These are phyloP conservation scores for Diprion similis DNA, from an alignment of 1,140 invertebrate genomes.

Conservation along the genomic window DNA sequence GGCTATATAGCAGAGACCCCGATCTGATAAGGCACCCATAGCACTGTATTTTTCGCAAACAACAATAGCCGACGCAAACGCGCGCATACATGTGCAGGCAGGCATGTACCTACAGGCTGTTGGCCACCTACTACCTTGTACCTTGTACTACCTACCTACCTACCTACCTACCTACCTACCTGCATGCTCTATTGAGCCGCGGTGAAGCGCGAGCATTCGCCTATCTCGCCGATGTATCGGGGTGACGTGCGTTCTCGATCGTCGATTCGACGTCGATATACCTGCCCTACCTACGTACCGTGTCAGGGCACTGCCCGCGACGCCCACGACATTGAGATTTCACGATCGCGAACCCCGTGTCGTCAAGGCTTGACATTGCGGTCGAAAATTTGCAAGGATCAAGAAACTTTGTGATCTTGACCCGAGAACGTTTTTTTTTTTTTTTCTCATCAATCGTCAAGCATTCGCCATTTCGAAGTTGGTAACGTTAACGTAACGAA, in stretches of 20 bases:
- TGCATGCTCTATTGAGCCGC: slow-evolving; percentile 35
- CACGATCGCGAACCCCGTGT: slow-evolving; percentile 36
- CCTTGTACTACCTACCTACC: too few species aligned
- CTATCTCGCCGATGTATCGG: slow-evolving; percentile 32
- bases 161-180: background rate
- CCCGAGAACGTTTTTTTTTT: too few species aligned
- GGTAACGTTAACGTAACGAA: too few species aligned
- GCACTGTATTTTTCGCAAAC: slow-evolving; percentile 11
- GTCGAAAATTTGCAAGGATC: too few species aligned
- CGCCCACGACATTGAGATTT: slow-evolving; percentile 33
- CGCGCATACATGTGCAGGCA: background rate
- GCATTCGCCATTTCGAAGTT: too few species aligned
- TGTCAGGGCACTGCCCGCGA: slow-evolving; percentile 15
- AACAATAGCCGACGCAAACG: slow-evolving; percentile 27
- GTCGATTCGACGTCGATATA: slow-evolving; percentile 28
- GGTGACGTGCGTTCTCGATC: slow-evolving; percentile 30
- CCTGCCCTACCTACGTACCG: slow-evolving; percentile 24
- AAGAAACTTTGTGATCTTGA: too few species aligned
- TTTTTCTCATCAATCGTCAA: too few species aligned
- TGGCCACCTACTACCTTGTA: too few species aligned
- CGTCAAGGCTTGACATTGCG: background rate
- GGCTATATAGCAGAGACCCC: too few species aligned
- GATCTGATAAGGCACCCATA: background rate
- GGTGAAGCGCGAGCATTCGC: slow-evolving; percentile 6
- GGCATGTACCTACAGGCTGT: too few species aligned